phyloP scores from a whole-genome alignment of 2,797 vertebrate genomes.

The Pristis pectinata region DNA sequence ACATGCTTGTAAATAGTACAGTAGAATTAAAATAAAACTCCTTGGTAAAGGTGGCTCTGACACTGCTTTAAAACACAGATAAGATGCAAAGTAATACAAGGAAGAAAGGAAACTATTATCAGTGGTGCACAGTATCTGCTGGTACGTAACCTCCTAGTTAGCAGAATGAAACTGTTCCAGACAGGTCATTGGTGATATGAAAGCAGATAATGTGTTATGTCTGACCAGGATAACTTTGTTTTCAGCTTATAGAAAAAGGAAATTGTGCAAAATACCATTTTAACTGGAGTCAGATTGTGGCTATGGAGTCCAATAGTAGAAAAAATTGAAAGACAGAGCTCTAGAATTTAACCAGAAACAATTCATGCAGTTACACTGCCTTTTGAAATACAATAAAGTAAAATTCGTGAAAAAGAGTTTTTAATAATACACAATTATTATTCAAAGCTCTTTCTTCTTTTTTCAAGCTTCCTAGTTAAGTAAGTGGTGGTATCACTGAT shows the following conservation, averaged over 20 bases:
- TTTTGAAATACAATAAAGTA: neutral
- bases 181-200: neutral
- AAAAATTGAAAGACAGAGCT: neutral
- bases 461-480: neutral
- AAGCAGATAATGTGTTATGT: neutral
- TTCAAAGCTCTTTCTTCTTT: neutral
- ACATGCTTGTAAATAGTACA: neutral
- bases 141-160: neutral
- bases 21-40: neutral
- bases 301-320: neutral
- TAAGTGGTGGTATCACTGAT: neutral
- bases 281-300: neutral
- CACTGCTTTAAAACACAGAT: neutral
- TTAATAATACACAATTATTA: neutral
- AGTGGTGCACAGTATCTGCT: neutral
- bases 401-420: neutral
- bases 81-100: neutral
- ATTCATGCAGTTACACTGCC: neutral
- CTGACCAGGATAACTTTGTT: neutral
- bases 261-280: neutral
- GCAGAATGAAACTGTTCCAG: neutral
- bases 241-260: neutral
- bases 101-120: neutral
- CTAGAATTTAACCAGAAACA: neutral
- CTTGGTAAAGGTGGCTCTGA: neutral